Conservation (phyloP, 1,140 invertebrate species). For the Calliopsis andreniformis region DNA sequence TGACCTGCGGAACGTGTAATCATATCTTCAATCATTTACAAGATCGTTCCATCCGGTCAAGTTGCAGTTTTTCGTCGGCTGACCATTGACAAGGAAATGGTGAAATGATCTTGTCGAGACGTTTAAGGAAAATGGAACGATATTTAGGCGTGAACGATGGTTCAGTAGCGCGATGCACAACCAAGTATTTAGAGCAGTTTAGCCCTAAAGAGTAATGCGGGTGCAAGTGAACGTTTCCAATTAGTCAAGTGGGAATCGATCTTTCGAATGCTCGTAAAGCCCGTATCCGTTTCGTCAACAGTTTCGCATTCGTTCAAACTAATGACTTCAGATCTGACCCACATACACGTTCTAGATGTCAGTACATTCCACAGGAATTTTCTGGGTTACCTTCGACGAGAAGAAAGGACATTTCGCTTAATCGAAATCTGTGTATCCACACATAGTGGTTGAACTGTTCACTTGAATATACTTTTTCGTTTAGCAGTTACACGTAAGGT, state of each 20-base stretch:
- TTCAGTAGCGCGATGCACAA: neutral
- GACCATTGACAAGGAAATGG: too few species aligned
- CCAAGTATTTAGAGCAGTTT: neutral
- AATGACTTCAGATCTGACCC: conserved; percentile 3
- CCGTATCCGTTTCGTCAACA: conserved; percentile 1
- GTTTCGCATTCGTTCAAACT: neutral
- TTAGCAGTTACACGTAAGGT: too few species aligned
- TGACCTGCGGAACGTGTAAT: neutral
- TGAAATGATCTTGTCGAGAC: too few species aligned
- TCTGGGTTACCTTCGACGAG: neutral
- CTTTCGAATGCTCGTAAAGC: neutral
- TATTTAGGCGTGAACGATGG: too few species aligned
- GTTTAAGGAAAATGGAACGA: conserved; percentile 3
- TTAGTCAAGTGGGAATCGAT: neutral
- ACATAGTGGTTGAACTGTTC: too few species aligned
- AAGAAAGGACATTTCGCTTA: neutral
- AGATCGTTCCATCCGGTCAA: conserved; percentile 13
- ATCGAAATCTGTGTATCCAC: neutral
- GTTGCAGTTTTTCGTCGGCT: too few species aligned
- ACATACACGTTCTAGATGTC: conserved; percentile 17
- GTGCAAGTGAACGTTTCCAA: conserved; percentile 11
- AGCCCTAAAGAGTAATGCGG: neutral
- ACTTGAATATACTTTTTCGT: too few species aligned
- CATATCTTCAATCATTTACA: neutral
- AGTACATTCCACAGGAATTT: neutral